phyloP scores from a whole-genome alignment of 2,888 invertebrate species.

The Blera fallax region DNA sequence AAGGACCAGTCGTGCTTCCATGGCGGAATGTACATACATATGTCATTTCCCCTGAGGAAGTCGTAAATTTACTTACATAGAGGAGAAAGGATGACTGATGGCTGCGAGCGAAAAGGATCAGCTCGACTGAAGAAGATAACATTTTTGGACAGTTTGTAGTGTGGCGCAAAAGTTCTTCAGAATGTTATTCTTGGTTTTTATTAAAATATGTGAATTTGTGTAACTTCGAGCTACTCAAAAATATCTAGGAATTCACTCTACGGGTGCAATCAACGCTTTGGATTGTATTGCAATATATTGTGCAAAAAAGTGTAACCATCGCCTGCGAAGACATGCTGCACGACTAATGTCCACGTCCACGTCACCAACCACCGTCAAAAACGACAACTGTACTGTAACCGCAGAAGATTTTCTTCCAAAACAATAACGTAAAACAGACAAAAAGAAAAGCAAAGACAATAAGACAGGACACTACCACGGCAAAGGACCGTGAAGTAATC shows the following conservation, averaged over 20 bases:
- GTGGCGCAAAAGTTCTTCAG: not conserved
- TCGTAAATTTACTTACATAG: constrained; percentile 46
- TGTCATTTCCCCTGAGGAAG: constrained; percentile 49
- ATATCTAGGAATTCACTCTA: constrained; percentile 10
- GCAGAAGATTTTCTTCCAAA: constrained; percentile 39
- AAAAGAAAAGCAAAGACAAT: constrained; percentile 3
- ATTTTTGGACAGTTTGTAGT: not conserved
- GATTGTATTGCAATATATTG: constrained; percentile 17
- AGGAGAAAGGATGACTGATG: constrained; percentile 47
- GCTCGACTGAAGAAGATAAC: not conserved
- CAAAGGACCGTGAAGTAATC: constrained; percentile 57
- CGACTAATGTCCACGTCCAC: constrained; percentile 42
- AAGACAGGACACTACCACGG: constrained; percentile 45
- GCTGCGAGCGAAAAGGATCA: constrained; percentile 22
- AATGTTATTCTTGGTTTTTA: constrained; percentile 15
- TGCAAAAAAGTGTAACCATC: constrained; percentile 50
- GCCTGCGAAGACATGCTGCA: constrained; percentile 56
- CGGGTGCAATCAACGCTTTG: not conserved
- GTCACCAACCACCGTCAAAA: constrained; percentile 15
- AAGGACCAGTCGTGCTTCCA: not conserved
- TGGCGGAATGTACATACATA: constrained; percentile 8
- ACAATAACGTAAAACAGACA: constrained; percentile 33
- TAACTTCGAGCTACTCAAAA: constrained; percentile 5
- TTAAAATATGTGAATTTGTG: constrained; percentile 25
- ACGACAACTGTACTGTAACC: constrained; percentile 13